Evolutionary conservation across 2,888 invertebrate species (phyloP).

Genomic region (Tolmerus cingulatus): DNA sequence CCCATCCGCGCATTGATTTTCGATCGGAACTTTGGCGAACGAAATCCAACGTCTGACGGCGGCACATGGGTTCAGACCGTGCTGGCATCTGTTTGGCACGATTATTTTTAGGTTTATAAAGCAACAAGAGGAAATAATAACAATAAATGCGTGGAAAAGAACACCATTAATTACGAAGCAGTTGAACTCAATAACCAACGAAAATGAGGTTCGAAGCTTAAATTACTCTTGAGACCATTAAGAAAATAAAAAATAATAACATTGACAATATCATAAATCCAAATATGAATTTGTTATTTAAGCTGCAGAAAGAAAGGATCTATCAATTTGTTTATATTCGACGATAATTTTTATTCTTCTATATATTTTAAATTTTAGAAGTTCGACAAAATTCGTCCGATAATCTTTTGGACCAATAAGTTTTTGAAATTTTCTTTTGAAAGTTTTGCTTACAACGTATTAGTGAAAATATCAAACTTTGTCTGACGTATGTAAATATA

Average conservation of each 20-base stretch:
- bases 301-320: too few species aligned
- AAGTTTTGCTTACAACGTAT: background rate
- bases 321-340: too few species aligned
- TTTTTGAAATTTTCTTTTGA: background rate
- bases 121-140: slow-evolving; percentile 26
- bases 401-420: background rate
- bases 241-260: background rate
- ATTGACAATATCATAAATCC: background rate
- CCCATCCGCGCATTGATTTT: slow-evolving; percentile 13
- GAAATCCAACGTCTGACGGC: background rate
- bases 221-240: background rate
- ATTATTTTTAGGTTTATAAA: slow-evolving; percentile 11
- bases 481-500: background rate
- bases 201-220: background rate
- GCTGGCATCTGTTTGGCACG: background rate
- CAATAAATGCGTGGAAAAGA: background rate
- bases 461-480: background rate
- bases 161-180: background rate
- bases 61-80: background rate
- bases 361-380: background rate
- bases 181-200: background rate
- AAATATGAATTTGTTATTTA: too few species aligned
- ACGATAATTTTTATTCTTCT: background rate
- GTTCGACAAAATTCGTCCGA: background rate
- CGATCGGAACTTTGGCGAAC: slow-evolving; percentile 17